Evolutionary conservation across 2,113 vertebrate species (phyloP).

Genomic region (Arizona elegans): DNA sequence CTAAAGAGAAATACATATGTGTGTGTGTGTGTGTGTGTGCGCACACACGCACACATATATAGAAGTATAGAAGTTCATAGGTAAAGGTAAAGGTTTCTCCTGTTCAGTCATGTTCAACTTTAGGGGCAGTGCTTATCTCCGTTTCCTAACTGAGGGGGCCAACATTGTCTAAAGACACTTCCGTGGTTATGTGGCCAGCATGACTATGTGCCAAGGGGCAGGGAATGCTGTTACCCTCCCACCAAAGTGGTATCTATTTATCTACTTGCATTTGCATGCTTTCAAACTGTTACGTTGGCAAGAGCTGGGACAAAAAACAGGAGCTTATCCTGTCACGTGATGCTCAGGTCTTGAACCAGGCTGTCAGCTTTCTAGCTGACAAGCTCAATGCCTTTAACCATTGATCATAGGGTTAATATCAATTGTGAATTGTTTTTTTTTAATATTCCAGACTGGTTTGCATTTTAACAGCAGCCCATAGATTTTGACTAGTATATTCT

Average conservation of each 20-base stretch:
- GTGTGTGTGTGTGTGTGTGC: too few relatives aligned
- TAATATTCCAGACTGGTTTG: neutral
- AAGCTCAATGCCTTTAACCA: neutral
- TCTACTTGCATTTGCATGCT: neutral
- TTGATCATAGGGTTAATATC: neutral
- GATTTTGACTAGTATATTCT: neutral
- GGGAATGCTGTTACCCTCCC: neutral
- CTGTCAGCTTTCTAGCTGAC: neutral
- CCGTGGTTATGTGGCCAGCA: neutral
- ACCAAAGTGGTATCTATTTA: neutral
- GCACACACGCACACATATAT: too few relatives aligned
- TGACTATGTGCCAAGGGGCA: neutral
- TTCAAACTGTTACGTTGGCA: neutral
- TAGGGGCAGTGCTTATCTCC: too few relatives aligned
- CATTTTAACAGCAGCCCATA: neutral
- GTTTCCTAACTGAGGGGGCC: too few relatives aligned
- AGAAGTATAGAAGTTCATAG: too few relatives aligned
- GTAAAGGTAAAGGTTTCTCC: too few relatives aligned
- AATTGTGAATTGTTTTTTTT: neutral
- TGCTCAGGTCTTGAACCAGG: neutral
- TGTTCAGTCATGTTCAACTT: too few relatives aligned
- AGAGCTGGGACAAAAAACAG: neutral
- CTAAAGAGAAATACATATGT: too few relatives aligned
- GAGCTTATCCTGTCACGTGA: neutral
- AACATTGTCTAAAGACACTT: neutral